Evolutionary conservation across 2,888 invertebrate genomes (phyloP).

Genomic region (Eurytoma adleriae): DNA sequence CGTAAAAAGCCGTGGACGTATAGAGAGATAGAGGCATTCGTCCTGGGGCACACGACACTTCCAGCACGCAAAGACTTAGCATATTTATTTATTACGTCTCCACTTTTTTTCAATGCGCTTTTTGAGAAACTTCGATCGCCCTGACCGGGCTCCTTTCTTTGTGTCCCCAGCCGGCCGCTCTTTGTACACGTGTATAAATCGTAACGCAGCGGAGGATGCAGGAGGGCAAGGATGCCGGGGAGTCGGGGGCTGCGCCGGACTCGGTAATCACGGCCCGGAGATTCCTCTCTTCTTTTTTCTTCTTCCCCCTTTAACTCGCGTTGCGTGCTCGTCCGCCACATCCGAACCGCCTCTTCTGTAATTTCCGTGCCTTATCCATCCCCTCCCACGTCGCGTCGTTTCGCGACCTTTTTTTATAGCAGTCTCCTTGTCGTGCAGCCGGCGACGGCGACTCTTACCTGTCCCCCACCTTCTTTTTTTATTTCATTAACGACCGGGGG

Average conservation of each 20-base stretch:
- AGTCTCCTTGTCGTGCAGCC: no score
- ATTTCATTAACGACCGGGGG: constrained; percentile 39
- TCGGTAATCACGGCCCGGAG: not conserved
- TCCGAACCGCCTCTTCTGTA: not conserved
- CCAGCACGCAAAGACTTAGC: constrained; percentile 29
- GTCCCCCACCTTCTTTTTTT: constrained; percentile 15
- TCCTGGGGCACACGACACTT: constrained; percentile 33
- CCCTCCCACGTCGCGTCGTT: not conserved
- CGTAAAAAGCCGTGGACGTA: no score
- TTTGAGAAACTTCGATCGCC: not conserved
- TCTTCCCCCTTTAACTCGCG: not conserved
- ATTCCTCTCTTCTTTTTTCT: not conserved
- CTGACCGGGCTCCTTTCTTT: not conserved
- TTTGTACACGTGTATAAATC: not conserved
- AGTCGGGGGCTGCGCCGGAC: no score
- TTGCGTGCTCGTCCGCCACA: constrained; percentile 38
- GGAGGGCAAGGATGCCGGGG: no score
- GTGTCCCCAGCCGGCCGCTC: not conserved
- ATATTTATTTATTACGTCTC: not conserved
- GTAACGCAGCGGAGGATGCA: no score
- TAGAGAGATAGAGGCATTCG: not conserved
- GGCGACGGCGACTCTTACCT: not conserved
- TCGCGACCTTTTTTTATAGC: not conserved
- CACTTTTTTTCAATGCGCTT: constrained; percentile 27
- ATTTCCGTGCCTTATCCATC: not conserved